phyloP scores from a whole-genome alignment of 2,797 vertebrate species.

The Scyliorhinus canicula region DNA sequence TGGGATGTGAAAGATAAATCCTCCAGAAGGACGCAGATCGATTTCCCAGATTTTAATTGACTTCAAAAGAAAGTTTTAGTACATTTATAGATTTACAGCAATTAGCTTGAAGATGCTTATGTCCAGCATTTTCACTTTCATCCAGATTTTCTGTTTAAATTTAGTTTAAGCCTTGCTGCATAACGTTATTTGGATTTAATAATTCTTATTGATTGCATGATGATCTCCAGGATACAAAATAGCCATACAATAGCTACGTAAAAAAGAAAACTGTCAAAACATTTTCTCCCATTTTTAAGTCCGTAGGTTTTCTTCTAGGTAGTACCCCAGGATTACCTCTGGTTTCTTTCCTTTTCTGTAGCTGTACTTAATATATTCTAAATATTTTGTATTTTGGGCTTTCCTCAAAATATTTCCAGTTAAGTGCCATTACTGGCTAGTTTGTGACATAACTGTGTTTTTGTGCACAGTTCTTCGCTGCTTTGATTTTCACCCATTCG shows the following conservation, averaged over 20 bases:
- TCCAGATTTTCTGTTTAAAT: neutral
- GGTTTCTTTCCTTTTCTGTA: neutral
- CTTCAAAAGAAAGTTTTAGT: neutral
- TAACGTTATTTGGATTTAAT: neutral
- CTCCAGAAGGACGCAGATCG: slow-evolving; percentile 40
- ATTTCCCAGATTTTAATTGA: slow-evolving; percentile 2
- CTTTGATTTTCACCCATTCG: neutral
- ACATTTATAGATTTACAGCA: neutral
- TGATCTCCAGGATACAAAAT: too few relatives aligned
- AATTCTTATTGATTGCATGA: neutral
- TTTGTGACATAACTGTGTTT: neutral
- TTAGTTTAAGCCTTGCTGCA: neutral
- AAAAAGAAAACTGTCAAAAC: neutral
- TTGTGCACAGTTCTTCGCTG: neutral
- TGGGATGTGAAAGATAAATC: slow-evolving; percentile 62
- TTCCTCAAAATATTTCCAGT: neutral
- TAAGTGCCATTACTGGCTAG: neutral
- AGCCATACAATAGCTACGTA: neutral
- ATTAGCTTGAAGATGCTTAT: neutral
- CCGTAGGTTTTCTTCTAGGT: neutral
- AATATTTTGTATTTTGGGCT: neutral
- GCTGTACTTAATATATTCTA: neutral
- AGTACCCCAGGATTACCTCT: neutral
- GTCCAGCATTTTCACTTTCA: neutral
- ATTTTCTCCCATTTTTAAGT: neutral